phyloP scores from a whole-genome alignment of 2,113 vertebrate species.

The Cynoglossus semilaevis region DNA sequence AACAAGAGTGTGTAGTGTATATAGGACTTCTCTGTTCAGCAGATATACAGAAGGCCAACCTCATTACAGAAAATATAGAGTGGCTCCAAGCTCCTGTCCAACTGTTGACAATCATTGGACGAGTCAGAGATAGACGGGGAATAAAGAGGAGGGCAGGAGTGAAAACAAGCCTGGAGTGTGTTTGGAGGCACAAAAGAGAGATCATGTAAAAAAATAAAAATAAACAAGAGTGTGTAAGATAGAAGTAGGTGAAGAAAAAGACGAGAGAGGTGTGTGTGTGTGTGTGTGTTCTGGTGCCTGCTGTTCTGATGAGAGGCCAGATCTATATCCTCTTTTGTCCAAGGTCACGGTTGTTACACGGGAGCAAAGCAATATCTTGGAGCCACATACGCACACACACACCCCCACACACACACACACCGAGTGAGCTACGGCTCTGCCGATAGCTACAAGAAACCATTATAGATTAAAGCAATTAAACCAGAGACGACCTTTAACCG shows the following conservation, averaged over 20 bases:
- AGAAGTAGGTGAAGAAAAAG: constrained; percentile 27
- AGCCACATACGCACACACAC: constrained; percentile 4
- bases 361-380: constrained; percentile 55
- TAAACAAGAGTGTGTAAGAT: constrained; percentile 17
- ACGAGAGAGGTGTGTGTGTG: too few species aligned
- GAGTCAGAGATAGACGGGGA: constrained; percentile 6
- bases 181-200: constrained; percentile 31
- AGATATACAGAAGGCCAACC: constrained; percentile 33
- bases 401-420: too few species aligned
- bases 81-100: constrained; percentile 22
- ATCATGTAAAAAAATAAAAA: constrained; percentile 17
- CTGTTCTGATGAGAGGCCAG: constrained; percentile 49
- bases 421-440: constrained; percentile 63
- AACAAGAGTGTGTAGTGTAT: too few species aligned
- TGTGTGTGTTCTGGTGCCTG: constrained; percentile 18
- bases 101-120: constrained; percentile 33
- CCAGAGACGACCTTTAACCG: constrained; percentile 67
- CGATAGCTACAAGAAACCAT: constrained; percentile 72
- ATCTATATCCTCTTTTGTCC: constrained; percentile 71
- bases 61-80: constrained; percentile 39
- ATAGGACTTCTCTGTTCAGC: constrained; percentile 27
- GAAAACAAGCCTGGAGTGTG: constrained; percentile 23
- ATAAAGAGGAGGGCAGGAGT: background rate
- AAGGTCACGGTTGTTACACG: constrained; percentile 74
- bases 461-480: constrained; percentile 77